Conservation (phyloP, 2,113 vertebrate genomes). For the Boulengeromyrus knoepffleri region DNA sequence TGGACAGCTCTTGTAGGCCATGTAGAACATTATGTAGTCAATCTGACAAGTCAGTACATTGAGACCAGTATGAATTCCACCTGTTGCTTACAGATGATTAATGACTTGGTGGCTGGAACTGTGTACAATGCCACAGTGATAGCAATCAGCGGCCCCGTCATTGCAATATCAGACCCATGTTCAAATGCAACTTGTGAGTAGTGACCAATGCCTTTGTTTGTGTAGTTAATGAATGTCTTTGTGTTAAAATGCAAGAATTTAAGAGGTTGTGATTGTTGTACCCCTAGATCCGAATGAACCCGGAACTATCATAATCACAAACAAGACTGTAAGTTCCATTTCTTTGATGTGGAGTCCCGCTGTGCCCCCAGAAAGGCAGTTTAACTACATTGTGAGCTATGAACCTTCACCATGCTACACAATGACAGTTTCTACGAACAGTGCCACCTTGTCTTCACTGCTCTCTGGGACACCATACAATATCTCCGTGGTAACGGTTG, state of each 20-base stretch:
- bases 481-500: conserved; percentile 47
- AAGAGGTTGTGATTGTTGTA: neutral
- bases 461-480: conserved; percentile 47
- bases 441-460: conserved; percentile 21
- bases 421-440: accelerated
- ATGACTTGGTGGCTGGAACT: conserved; percentile 36
- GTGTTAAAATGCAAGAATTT: neutral
- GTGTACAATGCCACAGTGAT: conserved; percentile 32
- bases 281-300: conserved; percentile 54
- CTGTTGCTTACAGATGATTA: neutral
- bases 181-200: conserved; percentile 56
- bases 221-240: neutral
- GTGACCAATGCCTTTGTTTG: neutral
- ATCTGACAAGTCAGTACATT: conserved; percentile 6
- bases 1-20: conserved; percentile 42
- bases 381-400: conserved; percentile 32
- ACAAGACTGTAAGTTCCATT: conserved; percentile 33
- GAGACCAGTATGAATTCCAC: accelerated
- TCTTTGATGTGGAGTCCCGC: conserved; percentile 33
- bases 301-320: conserved; percentile 21
- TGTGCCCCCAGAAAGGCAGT: conserved; percentile 30
- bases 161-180: conserved; percentile 21
- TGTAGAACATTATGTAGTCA: conserved; percentile 30
- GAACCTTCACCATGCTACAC: accelerated
- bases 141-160: conserved; percentile 42